These are phyloP conservation scores for Formica exsecta DNA, from an alignment of 1,140 invertebrate species.

Conservation along the genomic window DNA sequence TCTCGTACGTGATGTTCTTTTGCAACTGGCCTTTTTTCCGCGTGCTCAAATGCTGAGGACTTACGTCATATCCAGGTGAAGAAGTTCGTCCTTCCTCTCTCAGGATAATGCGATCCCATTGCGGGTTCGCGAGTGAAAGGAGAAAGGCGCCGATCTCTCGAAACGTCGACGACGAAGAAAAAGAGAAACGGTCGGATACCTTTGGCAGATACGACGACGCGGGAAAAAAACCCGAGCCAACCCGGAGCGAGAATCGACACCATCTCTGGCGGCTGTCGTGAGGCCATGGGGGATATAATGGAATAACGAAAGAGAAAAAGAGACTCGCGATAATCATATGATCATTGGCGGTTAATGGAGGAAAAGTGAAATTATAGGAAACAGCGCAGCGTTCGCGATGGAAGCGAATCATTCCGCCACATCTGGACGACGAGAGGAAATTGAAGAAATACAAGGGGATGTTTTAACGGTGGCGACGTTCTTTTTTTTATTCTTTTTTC, in stretches of 20 bases:
- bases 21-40: constrained; percentile 34
- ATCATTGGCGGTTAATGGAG: constrained; percentile 38
- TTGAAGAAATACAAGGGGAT: constrained; percentile 1
- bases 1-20: constrained; percentile 62
- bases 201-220: constrained; percentile 38
- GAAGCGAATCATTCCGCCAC: not conserved
- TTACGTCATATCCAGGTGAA: constrained; percentile 77
- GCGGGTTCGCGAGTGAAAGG: constrained; percentile 81
- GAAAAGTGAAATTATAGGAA: constrained; percentile 61
- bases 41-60: constrained; percentile 65
- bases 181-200: constrained; percentile 52
- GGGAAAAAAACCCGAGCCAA: constrained; percentile 54
- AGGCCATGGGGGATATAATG: constrained; percentile 14
- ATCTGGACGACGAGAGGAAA: not conserved
- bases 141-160: constrained; percentile 78
- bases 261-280: not conserved
- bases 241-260: constrained; percentile 1
- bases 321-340: constrained; percentile 19
- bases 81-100: constrained; percentile 66
- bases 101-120: constrained; percentile 48
- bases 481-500: constrained; percentile 84
- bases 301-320: not conserved
- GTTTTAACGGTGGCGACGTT: constrained; percentile 85
- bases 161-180: constrained; percentile 36
- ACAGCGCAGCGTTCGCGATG: not conserved